Conservation (phyloP, 92 coral and sea anemone species). For the Desmophyllum pertusum region DNA sequence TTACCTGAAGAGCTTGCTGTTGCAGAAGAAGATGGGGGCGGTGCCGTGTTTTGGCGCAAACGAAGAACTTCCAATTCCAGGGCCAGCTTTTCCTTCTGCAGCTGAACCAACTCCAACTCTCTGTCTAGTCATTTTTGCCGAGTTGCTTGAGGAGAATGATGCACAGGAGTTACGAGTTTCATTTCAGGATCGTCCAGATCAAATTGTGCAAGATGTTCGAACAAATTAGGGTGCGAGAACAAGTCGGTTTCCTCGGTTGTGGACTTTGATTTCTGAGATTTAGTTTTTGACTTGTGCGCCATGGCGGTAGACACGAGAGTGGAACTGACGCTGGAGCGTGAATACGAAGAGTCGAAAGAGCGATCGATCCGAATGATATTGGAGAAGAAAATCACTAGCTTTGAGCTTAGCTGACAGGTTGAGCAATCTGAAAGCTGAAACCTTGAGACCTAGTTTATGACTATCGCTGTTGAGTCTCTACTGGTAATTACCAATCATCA, state of each 20-base stretch:
- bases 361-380: no score
- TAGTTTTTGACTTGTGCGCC: no score
- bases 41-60: not conserved
- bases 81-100: not conserved
- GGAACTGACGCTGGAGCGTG: no score
- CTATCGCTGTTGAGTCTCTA: no score
- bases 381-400: no score
- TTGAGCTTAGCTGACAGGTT: no score
- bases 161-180: not conserved
- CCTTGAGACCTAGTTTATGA: no score
- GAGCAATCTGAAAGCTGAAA: no score
- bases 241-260: not conserved
- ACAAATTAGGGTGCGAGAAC: not conserved
- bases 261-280: not conserved
- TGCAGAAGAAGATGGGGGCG: not conserved
- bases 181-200: not conserved
- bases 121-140: not conserved
- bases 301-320: no score
- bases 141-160: not conserved
- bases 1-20: not conserved
- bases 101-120: slow-evolving; percentile 1
- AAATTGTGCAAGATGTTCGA: not conserved
- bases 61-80: not conserved
- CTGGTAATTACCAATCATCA: no score
- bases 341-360: no score